Conservation (phyloP, 2,888 invertebrate genomes). For the Apoda limacodes region DNA sequence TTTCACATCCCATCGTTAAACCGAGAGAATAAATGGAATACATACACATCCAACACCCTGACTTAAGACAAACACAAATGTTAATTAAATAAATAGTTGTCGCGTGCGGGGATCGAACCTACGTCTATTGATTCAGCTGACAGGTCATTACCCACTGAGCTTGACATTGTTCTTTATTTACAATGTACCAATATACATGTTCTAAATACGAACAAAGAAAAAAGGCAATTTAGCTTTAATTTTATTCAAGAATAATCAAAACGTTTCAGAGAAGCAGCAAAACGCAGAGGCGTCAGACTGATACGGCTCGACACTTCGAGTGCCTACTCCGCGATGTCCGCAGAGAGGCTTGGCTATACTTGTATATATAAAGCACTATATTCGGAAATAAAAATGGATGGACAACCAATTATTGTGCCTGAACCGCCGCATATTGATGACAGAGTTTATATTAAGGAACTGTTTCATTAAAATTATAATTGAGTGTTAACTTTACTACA, state of each 20-base stretch:
- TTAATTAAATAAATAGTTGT: too few species aligned
- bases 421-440: slow-evolving; percentile 73
- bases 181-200: neutral
- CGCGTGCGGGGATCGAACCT: too few species aligned
- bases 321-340: slow-evolving; percentile 79
- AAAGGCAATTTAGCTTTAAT: neutral
- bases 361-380: slow-evolving; percentile 75
- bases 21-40: too few species aligned
- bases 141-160: too few species aligned
- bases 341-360: slow-evolving; percentile 77
- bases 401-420: slow-evolving; percentile 72
- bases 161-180: too few species aligned
- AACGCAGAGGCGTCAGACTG: slow-evolving; percentile 63
- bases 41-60: too few species aligned
- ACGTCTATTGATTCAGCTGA: too few species aligned
- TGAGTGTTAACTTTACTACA: too few species aligned
- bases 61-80: too few species aligned
- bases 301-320: slow-evolving; percentile 82
- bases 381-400: slow-evolving; percentile 72
- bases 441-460: slow-evolving; percentile 66
- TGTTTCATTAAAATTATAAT: too few species aligned
- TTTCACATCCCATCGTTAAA: too few species aligned
- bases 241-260: slow-evolving; percentile 3
- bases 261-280: slow-evolving; percentile 67
- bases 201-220: neutral